Evolutionary conservation across 2,797 vertebrate species (phyloP).

Genomic region (Pogonophryne albipinna): DNA sequence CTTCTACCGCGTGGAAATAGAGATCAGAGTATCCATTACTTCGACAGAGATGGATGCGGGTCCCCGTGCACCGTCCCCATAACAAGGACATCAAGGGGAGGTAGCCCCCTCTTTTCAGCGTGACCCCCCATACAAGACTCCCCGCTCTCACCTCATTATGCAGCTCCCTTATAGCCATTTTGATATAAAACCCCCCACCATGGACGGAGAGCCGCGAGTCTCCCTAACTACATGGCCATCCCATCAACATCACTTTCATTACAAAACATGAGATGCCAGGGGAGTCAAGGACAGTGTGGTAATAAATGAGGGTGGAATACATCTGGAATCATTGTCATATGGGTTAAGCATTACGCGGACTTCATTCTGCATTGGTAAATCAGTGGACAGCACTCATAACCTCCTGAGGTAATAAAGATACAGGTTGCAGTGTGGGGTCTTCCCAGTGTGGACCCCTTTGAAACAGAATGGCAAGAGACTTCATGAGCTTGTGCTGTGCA

Average conservation of each 20-base stretch:
- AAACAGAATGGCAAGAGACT: constrained; percentile 60
- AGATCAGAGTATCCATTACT: constrained; percentile 92
- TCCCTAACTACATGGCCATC: constrained; percentile 88
- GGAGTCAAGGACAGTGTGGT: constrained; percentile 90
- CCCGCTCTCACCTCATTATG: constrained; percentile 90
- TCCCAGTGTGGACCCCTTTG: constrained; percentile 61
- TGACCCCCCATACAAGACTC: constrained; percentile 88
- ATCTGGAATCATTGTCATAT: constrained; percentile 90
- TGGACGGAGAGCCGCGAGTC: constrained; percentile 82
- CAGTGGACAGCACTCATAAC: constrained; percentile 87
- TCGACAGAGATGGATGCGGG: constrained; percentile 90
- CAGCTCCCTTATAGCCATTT: constrained; percentile 88
- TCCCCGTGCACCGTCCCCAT: constrained; percentile 83
- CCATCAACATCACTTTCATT: constrained; percentile 92
- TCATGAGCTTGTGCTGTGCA: constrained; percentile 51
- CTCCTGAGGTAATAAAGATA: constrained; percentile 87
- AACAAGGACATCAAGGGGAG: constrained; percentile 90
- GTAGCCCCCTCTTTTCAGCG: constrained; percentile 87
- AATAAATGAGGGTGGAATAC: constrained; percentile 91
- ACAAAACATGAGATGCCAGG: constrained; percentile 90
- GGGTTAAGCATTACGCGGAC: constrained; percentile 88
- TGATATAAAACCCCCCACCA: constrained; percentile 89
- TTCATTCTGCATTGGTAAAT: constrained; percentile 90
- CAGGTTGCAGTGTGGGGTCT: constrained; percentile 79
- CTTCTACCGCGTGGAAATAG: constrained; percentile 88